phyloP scores from a whole-genome alignment of 1,140 invertebrate genomes.

The Varroa destructor region DNA sequence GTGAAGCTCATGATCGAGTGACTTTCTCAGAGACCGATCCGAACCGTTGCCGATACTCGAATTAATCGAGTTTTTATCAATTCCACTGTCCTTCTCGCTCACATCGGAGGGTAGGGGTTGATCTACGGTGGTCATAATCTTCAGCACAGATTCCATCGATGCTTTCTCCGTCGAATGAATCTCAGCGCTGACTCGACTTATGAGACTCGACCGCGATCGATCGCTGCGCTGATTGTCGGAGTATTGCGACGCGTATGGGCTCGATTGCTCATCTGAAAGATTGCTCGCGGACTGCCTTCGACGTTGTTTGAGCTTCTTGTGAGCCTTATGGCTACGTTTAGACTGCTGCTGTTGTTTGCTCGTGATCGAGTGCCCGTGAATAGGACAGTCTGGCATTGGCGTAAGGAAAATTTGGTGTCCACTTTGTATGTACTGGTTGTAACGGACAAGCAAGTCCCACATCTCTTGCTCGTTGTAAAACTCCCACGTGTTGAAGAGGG shows the following conservation, averaged over 20 bases:
- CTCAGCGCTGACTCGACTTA: slow-evolving; percentile 12
- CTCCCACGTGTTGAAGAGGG: slow-evolving; percentile 26
- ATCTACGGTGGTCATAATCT: slow-evolving; percentile 9
- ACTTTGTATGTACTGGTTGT: slow-evolving; percentile 22
- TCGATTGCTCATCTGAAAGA: slow-evolving; percentile 15
- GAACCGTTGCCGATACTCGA: slow-evolving; percentile 25
- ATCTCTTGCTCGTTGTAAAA: slow-evolving; percentile 27
- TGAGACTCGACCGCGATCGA: slow-evolving; percentile 15
- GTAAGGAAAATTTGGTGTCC: slow-evolving; percentile 24
- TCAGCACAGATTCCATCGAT: slow-evolving; percentile 1
- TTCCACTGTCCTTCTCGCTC: slow-evolving; percentile 22
- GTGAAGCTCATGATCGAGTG: neutral
- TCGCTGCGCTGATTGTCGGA: slow-evolving; percentile 26
- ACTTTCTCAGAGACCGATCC: neutral
- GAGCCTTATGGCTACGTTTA: neutral
- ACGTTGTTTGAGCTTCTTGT: slow-evolving; percentile 19
- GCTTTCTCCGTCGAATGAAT: slow-evolving; percentile 12
- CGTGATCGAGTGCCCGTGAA: slow-evolving; percentile 19
- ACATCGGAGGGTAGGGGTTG: slow-evolving; percentile 6
- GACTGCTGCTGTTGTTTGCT: slow-evolving; percentile 15
- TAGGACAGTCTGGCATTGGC: slow-evolving; percentile 24
- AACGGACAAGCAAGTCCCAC: slow-evolving; percentile 21
- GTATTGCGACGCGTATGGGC: slow-evolving; percentile 16
- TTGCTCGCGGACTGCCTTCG: neutral
- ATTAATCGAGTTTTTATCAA: slow-evolving; percentile 23